These are phyloP conservation scores for Amphimallon solstitiale DNA, from an alignment of 2,888 invertebrate genomes.

Conservation along the genomic window DNA sequence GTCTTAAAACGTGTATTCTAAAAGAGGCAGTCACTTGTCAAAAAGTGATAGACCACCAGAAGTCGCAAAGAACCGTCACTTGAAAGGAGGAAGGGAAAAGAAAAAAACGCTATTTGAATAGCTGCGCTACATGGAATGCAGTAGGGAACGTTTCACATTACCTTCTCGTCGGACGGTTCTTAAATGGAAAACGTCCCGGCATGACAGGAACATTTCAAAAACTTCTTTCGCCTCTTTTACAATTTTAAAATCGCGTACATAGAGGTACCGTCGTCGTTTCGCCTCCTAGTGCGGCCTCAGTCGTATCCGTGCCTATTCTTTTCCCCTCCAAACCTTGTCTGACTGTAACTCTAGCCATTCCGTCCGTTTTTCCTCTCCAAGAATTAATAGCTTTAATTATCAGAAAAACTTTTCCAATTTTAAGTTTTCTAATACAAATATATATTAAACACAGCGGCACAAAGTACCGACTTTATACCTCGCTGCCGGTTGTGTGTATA, in stretches of 20 bases:
- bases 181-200: conserved; percentile 41
- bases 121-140: conserved; percentile 6
- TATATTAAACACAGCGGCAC: conserved; percentile 33
- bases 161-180: conserved; percentile 7
- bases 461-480: conserved; percentile 11
- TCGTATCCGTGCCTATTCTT: no score
- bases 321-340: no score
- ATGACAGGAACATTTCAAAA: conserved; percentile 42
- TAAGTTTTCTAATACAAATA: conserved; percentile 39
- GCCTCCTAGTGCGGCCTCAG: background rate
- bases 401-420: conserved; percentile 42
- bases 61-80: background rate
- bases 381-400: conserved; percentile 42
- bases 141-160: conserved; percentile 1
- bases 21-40: background rate
- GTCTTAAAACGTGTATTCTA: no score
- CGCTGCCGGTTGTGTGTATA: conserved; percentile 1
- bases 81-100: background rate
- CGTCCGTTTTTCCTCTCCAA: conserved; percentile 8
- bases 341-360: background rate
- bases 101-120: conserved; percentile 5
- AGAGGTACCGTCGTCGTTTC: background rate
- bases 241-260: conserved; percentile 37
- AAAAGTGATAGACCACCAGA: background rate
- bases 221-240: conserved; percentile 26